Evolutionary conservation across 1,140 invertebrate genomes (phyloP).

Genomic region (Camponotus floridanus): DNA sequence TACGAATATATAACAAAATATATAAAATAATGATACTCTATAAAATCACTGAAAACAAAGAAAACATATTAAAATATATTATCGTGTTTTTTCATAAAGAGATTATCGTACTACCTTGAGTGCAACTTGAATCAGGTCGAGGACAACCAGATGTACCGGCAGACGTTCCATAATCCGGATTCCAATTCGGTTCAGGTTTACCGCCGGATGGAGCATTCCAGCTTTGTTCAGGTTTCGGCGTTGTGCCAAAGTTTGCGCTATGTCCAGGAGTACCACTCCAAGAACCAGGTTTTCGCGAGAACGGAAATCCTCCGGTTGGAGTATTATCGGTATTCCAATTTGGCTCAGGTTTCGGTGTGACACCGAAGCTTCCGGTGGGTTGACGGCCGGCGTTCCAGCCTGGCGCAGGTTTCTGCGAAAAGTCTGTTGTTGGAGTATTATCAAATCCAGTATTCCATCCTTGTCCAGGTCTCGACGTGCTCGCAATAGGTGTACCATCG

Average conservation of each 20-base stretch:
- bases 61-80: not conserved
- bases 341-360: not conserved
- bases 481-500: no score
- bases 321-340: not conserved
- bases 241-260: not conserved
- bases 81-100: not conserved
- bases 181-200: not conserved
- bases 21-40: not conserved
- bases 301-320: no score
- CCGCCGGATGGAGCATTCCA: constrained; percentile 2
- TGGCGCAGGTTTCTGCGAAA: not conserved
- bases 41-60: not conserved
- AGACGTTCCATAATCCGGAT: not conserved
- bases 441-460: no score
- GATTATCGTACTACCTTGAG: constrained; percentile 45
- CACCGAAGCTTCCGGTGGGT: not conserved
- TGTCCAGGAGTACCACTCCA: no score
- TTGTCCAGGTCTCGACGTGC: no score
- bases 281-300: no score
- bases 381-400: no score
- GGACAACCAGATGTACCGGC: not conserved
- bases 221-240: constrained; percentile 3
- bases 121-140: constrained; percentile 21
- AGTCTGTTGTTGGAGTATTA: no score
- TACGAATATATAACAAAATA: not conserved